These are phyloP conservation scores for Eurystomus glaucurus DNA, from an alignment of 2,797 vertebrate species.

Conservation along the genomic window DNA sequence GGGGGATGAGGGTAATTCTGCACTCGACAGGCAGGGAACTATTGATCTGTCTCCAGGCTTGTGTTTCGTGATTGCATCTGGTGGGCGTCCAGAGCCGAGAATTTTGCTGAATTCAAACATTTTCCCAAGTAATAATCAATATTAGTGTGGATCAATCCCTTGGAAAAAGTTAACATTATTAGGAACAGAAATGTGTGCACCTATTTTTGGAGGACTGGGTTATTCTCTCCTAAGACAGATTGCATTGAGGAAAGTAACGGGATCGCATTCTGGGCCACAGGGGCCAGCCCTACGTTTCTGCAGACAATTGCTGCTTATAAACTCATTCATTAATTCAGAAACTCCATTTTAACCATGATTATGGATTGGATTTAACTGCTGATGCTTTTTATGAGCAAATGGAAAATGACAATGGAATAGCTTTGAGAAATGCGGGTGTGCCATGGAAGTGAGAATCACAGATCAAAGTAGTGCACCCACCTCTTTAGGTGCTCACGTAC, in stretches of 20 bases:
- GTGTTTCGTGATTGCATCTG: background rate
- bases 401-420: background rate
- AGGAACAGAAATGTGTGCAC: background rate
- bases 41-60: background rate
- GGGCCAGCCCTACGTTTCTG: background rate
- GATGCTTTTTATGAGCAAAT: background rate
- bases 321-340: background rate
- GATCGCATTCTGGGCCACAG: rapidly evolving
- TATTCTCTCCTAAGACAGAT: background rate
- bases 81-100: background rate
- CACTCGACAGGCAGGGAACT: rapidly evolving
- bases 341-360: background rate
- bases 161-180: background rate
- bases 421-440: background rate
- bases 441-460: background rate
- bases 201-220: background rate
- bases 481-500: background rate
- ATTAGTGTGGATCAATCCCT: background rate
- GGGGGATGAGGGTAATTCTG: background rate
- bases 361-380: background rate
- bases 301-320: background rate
- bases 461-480: background rate
- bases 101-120: background rate
- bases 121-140: background rate
- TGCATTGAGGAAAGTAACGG: rapidly evolving